Evolutionary conservation across 2,113 vertebrate species (phyloP).

Genomic region (Gallinago jamesoni): DNA sequence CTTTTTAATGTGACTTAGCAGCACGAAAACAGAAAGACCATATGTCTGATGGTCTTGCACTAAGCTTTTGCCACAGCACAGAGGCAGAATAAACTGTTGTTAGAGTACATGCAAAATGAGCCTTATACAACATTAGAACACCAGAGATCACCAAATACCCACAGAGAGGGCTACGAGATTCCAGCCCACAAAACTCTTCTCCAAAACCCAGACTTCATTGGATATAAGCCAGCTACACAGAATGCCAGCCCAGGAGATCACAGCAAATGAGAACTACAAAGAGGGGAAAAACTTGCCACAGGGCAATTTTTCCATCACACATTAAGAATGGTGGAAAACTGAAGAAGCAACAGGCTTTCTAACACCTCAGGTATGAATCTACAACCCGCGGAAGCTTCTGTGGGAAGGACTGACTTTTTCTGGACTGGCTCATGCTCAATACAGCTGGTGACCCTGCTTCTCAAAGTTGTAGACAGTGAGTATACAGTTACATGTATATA

Average conservation of each 20-base stretch:
- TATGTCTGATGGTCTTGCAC: background rate
- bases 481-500: background rate
- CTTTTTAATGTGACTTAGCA: background rate
- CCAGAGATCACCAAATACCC: background rate
- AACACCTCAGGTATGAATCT: background rate
- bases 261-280: background rate
- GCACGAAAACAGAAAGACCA: background rate
- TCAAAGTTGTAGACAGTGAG: background rate
- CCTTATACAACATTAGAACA: background rate
- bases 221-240: background rate
- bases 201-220: background rate
- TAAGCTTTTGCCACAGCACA: background rate
- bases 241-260: background rate
- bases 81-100: background rate
- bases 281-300: background rate
- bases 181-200: background rate
- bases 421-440: background rate
- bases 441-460: background rate
- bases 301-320: background rate
- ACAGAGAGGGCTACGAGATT: background rate
- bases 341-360: background rate
- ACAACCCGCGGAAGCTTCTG: background rate
- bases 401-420: background rate
- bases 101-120: background rate
- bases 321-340: background rate